Evolutionary conservation across 2,113 vertebrate genomes (phyloP).

Genomic region (Malurus alboscapulatus): DNA sequence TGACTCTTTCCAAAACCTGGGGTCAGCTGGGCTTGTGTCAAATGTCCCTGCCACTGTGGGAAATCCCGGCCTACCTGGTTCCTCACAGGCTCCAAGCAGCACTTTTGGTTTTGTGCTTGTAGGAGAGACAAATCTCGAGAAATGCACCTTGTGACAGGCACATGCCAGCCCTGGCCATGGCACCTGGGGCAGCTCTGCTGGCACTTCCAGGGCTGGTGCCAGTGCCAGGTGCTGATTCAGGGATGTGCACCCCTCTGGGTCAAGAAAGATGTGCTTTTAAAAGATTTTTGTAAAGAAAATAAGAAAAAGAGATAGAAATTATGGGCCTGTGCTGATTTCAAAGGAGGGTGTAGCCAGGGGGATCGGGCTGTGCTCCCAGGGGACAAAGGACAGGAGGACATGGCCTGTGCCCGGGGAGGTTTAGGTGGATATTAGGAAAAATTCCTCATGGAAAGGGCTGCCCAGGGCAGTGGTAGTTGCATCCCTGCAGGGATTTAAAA

Average conservation of each 20-base stretch:
- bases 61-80: not conserved
- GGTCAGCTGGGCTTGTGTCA: not conserved
- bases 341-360: not conserved
- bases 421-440: not conserved
- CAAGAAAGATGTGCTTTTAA: not conserved
- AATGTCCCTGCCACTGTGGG: not conserved
- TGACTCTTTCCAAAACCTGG: not conserved
- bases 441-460: not conserved
- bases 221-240: accelerated
- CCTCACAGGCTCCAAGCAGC: not conserved
- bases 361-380: accelerated
- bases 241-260: accelerated
- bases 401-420: not conserved
- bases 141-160: not conserved
- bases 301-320: not conserved
- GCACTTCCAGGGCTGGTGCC: not conserved
- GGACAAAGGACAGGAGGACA: not conserved
- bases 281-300: not conserved
- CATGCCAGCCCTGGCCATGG: not conserved
- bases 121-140: not conserved
- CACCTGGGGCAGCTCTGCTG: not conserved
- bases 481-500: not conserved
- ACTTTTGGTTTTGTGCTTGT: not conserved
- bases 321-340: too few relatives aligned
- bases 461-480: not conserved